These are phyloP conservation scores for Tyto alba DNA, from an alignment of 2,113 vertebrate genomes.

Conservation along the genomic window DNA sequence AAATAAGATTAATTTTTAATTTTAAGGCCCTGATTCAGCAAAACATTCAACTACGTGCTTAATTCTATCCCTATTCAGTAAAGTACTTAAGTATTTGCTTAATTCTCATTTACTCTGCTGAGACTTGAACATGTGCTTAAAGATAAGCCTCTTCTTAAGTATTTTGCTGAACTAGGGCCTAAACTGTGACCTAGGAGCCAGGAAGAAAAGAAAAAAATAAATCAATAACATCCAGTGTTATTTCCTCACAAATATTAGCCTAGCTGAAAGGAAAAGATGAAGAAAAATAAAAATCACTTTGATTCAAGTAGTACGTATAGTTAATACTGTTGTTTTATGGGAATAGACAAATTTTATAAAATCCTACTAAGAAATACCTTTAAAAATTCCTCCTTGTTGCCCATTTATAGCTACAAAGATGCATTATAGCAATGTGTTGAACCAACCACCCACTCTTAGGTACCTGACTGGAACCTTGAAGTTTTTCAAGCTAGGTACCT, in stretches of 20 bases:
- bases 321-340: not conserved
- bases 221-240: conserved; percentile 17
- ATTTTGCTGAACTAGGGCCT: conserved; percentile 54
- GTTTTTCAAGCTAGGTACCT: not conserved
- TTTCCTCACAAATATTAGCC: not conserved
- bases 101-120: conserved; percentile 59
- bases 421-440: not conserved
- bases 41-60: conserved; percentile 59
- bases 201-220: conserved; percentile 33
- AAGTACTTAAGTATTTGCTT: conserved; percentile 65
- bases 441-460: not conserved
- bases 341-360: not conserved
- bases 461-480: not conserved
- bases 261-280: not conserved
- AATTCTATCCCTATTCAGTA: conserved; percentile 63
- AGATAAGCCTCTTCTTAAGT: conserved; percentile 64
- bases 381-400: not conserved
- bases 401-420: not conserved
- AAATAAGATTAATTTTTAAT: conserved; percentile 69
- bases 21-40: conserved; percentile 57
- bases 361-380: not conserved
- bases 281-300: not conserved
- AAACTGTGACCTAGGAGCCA: conserved; percentile 53
- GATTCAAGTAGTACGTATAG: not conserved
- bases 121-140: conserved; percentile 65